Base-by-base conservation (phyloP, 2,888 invertebrate genomes). In the Torymus auratus region DNA sequence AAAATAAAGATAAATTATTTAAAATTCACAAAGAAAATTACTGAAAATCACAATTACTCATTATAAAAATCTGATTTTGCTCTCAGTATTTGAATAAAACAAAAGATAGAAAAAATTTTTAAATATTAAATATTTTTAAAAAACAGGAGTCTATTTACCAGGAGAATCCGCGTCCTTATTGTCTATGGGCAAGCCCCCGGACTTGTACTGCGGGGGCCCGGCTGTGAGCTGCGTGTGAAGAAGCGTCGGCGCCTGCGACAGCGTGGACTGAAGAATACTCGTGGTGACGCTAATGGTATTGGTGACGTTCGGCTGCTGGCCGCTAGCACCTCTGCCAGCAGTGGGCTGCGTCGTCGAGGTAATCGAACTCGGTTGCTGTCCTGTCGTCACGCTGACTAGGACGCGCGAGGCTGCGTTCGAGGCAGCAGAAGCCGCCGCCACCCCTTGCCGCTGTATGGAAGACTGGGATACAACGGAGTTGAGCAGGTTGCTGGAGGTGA, bases 231-330 rank as follows among this genome's bases (percentile, higher is more conserved):
- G 90, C 12, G 88, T 85, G 79, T 90, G 90, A 62, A 90, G 83
- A 72, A 82, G 76, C 55, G 88, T 90, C 13, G 91, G 85, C 4
- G 90, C 86, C 80, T 91, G 91, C 10, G 91, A 91, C 52, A 91
- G 83, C 1, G 91, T 91, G 1, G 90, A 90, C 69, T 91, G 91
- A 2, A 91, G 85, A 79, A 91, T 91, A 7, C 81, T 83, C 20
- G 78, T 82, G 7, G 84, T 78, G 55, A 71, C 62, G 14, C 4
- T 20, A 0, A 68, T 60, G 23, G 71, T 50, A 12, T 62, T 71
- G 61, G 69, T 20, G 67, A 53, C 71, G 58, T 55, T 58, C 17
- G 64, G 11, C 0, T 53, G 12, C 41, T 41, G 55, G 50, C 10
- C 23, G 58, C 72, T 55, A 15, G 64, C 17, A 11, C 62, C 61